Base-by-base conservation (phyloP, 2,113 vertebrate genomes). In the Zapus hudsonius region DNA sequence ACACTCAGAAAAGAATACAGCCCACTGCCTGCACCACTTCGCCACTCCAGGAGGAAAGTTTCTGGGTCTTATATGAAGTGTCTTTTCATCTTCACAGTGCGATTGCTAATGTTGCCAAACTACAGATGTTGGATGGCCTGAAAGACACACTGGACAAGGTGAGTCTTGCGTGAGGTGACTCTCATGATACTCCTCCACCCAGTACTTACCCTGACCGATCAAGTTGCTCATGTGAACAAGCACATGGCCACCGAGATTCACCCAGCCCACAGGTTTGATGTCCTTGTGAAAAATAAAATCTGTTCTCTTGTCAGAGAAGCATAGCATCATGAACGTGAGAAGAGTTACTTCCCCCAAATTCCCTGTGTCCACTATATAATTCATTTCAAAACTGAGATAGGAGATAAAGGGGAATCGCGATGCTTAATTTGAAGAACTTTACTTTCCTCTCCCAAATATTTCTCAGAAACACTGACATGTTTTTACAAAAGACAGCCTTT, bases 81-180 rank as follows among this genome's bases (percentile, higher is more conserved):
- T 95, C 38, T 94, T 96, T 76, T 97, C 89, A 40, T 93, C 69
- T 88, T 95, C 97, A 40, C 98, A 99, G 99, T 92, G 96, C 97
- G 69, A 1, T 98, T 85, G 88, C 96, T 78, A 96, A 97, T 83
- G 84, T 97, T 86, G 98, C 97, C 96, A 98, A 98, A 97, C 98
- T 98, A 96, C 98, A 98, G 97, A 98, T 97, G 25, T 81, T 98
- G 95, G 97, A 97, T 38, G 93, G 98, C 42, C 96, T 99, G 87
- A 96, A 98, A 61, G 99, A 98, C 89, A 97, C 98, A 2, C 97
- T 99, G 63, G 98, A 98, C 93, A 99, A 99, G 98, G 99, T 99
- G 96, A 98, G 98, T 38, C 61, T 16, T 59, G 61, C 44, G 3
- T 5, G 27, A 52, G 55, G 38, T 4, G 6, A 17, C 4, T 22